A percentile compares a stretch with the other conserved stretches of the same genome.
These are phyloP conservation scores for Zaprionus lineosus DNA, from an alignment of 2,888 invertebrate species.

Conservation along the genomic window DNA sequence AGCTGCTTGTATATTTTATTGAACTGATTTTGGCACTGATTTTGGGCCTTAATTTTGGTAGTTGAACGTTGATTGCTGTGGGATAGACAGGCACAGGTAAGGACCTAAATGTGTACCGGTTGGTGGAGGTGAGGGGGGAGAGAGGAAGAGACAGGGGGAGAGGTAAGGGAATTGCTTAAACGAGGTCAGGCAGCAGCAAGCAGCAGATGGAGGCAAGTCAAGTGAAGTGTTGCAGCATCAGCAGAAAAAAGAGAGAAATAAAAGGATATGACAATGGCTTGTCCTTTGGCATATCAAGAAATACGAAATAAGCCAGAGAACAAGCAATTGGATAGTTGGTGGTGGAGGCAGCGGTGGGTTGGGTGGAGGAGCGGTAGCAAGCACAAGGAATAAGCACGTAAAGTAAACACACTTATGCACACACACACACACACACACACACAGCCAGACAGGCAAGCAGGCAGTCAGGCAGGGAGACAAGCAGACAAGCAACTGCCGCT, in stretches of 20 bases:
- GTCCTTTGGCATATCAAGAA: slow-evolving; percentile 10
- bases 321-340: slow-evolving; percentile 17
- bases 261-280: slow-evolving; percentile 18
- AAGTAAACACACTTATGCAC: too few relatives aligned
- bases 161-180: slow-evolving; percentile 23
- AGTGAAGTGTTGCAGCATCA: slow-evolving; percentile 31
- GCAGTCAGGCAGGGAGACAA: too few relatives aligned
- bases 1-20: slow-evolving; percentile 61
- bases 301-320: slow-evolving; percentile 32
- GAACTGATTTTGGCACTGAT: slow-evolving; percentile 41
- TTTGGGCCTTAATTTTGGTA: slow-evolving; percentile 51
- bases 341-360: background rate
- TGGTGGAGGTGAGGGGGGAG: background rate
- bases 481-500: too few relatives aligned
- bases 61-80: slow-evolving; percentile 61
- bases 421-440: too few relatives aligned
- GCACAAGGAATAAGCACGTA: background rate
- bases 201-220: slow-evolving; percentile 45
- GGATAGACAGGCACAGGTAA: slow-evolving; percentile 21
- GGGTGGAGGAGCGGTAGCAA: background rate
- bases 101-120: too few relatives aligned
- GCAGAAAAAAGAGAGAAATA: slow-evolving; percentile 19
- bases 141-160: background rate
- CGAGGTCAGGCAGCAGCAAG: slow-evolving; percentile 58
- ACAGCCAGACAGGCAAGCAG: too few relatives aligned